These are phyloP conservation scores for Pseudopleuronectes americanus DNA, from an alignment of 2,797 vertebrate species.

Conservation along the genomic window DNA sequence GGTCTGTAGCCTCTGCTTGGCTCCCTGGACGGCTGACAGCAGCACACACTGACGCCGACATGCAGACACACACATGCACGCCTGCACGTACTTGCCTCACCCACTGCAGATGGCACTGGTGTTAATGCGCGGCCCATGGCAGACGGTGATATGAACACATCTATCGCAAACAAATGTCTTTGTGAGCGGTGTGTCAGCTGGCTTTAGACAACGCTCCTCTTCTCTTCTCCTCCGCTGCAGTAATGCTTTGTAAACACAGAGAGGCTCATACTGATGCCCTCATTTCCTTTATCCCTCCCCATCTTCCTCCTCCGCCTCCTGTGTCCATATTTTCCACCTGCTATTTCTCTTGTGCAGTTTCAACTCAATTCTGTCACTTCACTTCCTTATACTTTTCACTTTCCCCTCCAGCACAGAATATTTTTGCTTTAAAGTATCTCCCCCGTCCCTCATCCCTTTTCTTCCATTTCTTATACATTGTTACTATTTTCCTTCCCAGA, in stretches of 20 bases:
- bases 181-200: slow-evolving; percentile 18
- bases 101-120: slow-evolving; percentile 59
- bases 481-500: no score
- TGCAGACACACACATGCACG: slow-evolving; percentile 41
- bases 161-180: slow-evolving; percentile 39
- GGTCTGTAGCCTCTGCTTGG: slow-evolving; percentile 71
- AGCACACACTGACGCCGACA: slow-evolving; percentile 49
- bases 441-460: neutral
- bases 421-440: neutral
- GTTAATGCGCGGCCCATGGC: slow-evolving; percentile 22
- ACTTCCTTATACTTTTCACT: neutral
- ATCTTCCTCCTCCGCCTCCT: slow-evolving; percentile 25
- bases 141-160: slow-evolving; percentile 33
- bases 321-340: slow-evolving; percentile 56
- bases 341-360: slow-evolving; percentile 25
- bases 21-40: slow-evolving; percentile 68
- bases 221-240: slow-evolving; percentile 25
- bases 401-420: neutral
- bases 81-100: slow-evolving; percentile 45
- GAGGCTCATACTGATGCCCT: slow-evolving; percentile 52
- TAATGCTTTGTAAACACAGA: slow-evolving; percentile 61
- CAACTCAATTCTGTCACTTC: slow-evolving; percentile 11
- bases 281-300: slow-evolving; percentile 52
- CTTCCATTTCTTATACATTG: no score
- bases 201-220: slow-evolving; percentile 7